Evolutionary conservation across 2,888 invertebrate species (phyloP), one percentile per base, ranked within the genome.

Genomic region (Auanema sp.): DNA sequence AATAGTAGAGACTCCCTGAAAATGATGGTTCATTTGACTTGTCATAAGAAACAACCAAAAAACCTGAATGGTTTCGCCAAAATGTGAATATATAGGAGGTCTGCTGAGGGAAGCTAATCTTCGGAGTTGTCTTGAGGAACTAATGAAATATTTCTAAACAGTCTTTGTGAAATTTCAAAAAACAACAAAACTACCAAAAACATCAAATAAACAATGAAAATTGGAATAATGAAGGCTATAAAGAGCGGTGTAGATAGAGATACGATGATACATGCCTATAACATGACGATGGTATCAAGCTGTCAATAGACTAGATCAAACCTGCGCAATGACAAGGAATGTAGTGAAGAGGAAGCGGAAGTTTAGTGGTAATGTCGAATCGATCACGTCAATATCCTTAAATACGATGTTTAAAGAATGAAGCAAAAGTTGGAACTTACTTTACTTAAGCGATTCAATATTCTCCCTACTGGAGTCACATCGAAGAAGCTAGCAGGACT

Each of bases 101-200:
- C 71, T 67, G 21, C 78, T 79, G 47, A 83, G 63, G 5, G 83
- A 83, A 25, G 81, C 77, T 24, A 83, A 71, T 53, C 83, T 68
- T 63, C 83, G 83, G 58, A 83, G 73, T 61, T 97, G 97, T n/a
- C 96, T 87, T 2, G 96, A 95, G 0, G 93, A 91, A 1, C 92
- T 90, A 70, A 96, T 92, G 86, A 95, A 97, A 87, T 95, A 92
- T 75, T 92, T 89, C 89, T 96, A 47, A 33, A 41, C 10, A 18
- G 18, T 33, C 23, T 21, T 14, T 21, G 40, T 16, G 14, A 50
- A 10, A 14, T 21, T n/a, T 42, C 21, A 24, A 24, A 5, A 10
- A 60, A 6, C 2, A 58, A 8, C 0, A 14, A 18, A 33, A 18
- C 12, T 16, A 79, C 75, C 69, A 80, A 60, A 23, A 79, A 73